A percentile compares a stretch with the other conserved stretches of the same genome.
These are phyloP conservation scores for Lepidurus packardi DNA, from an alignment of 1,140 invertebrate species.

Conservation along the genomic window DNA sequence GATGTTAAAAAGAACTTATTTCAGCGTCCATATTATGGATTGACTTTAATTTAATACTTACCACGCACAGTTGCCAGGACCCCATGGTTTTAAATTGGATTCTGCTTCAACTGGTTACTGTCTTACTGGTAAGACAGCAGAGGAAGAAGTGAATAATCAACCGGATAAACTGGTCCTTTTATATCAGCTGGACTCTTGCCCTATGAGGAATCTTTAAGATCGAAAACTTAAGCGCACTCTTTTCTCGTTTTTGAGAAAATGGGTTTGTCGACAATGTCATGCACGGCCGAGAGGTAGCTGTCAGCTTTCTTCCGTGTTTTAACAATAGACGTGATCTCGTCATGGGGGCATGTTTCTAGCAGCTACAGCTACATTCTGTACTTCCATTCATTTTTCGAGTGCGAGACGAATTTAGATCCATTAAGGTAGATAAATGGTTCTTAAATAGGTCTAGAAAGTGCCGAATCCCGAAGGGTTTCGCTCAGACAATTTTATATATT, in stretches of 20 bases:
- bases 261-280: neutral
- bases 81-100: neutral
- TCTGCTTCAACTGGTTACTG: slow-evolving; percentile 5
- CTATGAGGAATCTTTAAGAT: neutral
- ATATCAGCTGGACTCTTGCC: neutral
- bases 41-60: neutral
- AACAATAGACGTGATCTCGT: slow-evolving; percentile 18
- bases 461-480: no score
- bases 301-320: slow-evolving; percentile 14
- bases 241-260: neutral
- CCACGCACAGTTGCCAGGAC: neutral
- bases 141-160: neutral
- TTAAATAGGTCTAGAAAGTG: no score
- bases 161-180: neutral
- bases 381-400: no score
- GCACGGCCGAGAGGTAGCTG: neutral
- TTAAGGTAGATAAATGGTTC: no score
- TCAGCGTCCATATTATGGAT: neutral
- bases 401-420: no score
- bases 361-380: no score
- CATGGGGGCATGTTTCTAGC: neutral
- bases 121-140: slow-evolving; percentile 18
- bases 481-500: no score
- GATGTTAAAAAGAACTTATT: neutral
- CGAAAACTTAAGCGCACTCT: neutral